These are phyloP conservation scores for Zenarchopterus dispar DNA, from an alignment of 2,797 vertebrate species.

Conservation along the genomic window DNA sequence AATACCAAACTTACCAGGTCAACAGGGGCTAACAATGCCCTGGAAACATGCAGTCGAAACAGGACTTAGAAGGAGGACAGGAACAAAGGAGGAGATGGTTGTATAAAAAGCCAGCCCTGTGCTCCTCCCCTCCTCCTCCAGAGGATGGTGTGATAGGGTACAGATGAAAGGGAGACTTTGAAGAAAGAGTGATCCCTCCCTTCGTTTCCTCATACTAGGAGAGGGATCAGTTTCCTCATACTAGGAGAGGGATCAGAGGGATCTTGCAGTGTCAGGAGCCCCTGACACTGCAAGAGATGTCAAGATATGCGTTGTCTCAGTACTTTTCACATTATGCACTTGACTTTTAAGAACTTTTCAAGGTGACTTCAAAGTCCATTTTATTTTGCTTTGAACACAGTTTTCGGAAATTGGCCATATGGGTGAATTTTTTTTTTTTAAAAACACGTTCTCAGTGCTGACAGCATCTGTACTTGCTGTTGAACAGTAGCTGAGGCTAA, in stretches of 20 bases:
- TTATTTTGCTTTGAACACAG: slow-evolving; percentile 58
- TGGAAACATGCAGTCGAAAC: slow-evolving; percentile 27
- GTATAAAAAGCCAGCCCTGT: slow-evolving; percentile 61
- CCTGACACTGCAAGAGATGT: slow-evolving; percentile 74
- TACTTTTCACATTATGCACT: slow-evolving; percentile 69
- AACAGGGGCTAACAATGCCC: slow-evolving; percentile 41
- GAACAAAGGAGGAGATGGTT: slow-evolving; percentile 58
- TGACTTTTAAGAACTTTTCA: slow-evolving; percentile 66
- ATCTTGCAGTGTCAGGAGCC: slow-evolving; percentile 71
- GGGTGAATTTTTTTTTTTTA: slow-evolving; percentile 21
- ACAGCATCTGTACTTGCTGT: slow-evolving; percentile 18
- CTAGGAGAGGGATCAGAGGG: slow-evolving; percentile 71
- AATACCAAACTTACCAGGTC: slow-evolving; percentile 24
- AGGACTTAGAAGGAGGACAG: slow-evolving; percentile 37
- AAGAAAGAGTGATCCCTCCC: slow-evolving; percentile 72
- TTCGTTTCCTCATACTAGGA: slow-evolving; percentile 66
- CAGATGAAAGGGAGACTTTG: slow-evolving; percentile 80
- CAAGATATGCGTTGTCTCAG: slow-evolving; percentile 62
- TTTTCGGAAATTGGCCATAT: slow-evolving; percentile 58
- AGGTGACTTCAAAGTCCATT: slow-evolving; percentile 69
- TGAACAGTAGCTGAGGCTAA: slow-evolving; percentile 16
- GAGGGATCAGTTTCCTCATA: slow-evolving; percentile 66
- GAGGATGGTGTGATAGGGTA: slow-evolving; percentile 69
- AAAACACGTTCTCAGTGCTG: slow-evolving; percentile 30
- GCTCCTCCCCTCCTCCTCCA: slow-evolving; percentile 52